Evolutionary conservation across 2,888 invertebrate genomes (phyloP), one percentile per base, ranked within the genome.

Genomic region (Noctua janthina): DNA sequence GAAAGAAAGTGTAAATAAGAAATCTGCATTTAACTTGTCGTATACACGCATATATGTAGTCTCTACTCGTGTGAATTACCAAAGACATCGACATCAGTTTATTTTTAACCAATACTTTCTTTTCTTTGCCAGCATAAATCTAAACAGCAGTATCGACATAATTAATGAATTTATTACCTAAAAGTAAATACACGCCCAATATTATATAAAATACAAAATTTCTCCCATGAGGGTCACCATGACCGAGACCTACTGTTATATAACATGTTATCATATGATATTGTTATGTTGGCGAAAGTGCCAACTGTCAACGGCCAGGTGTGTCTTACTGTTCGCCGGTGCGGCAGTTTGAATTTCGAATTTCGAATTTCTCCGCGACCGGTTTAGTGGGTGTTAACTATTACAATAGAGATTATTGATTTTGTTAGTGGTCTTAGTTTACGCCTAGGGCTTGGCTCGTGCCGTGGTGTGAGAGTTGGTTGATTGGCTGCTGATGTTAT

Each of bases 181-280:
- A 79, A 77, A 83, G 64, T 75, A 46, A 79, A 84, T 76, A 83
- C 84, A 84, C 88, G 46, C 82, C 70, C 80, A 89, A 83, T 88
- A 86, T 92, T 91, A 92, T 88, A 84, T 78, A 85, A 84, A 84
- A 83, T 79, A 35, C 80, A 82, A 90, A 92, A 91, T 92, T 91
- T 93, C 92, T 90, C 91, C 79, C 80, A 82, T 81, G 83, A 87
- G 90, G 93, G 93, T 93, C 94, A 92, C 86, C 80, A 75, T 95
- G 96, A 93, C 95, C 96, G 93, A 96, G 96, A 95, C 95, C 96
- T 94, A 89, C 89, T 82, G 89, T 96, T 96, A 94, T 91, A 92
- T 93, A 90, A 89, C 76, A 81, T 54, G 70, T 83, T 84, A 83
- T 87, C 82, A 80, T 90, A 67, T 85, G 69, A 78, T 90, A 89